Conservation (phyloP, 2,888 invertebrate species). For the Cantharis nigra region DNA sequence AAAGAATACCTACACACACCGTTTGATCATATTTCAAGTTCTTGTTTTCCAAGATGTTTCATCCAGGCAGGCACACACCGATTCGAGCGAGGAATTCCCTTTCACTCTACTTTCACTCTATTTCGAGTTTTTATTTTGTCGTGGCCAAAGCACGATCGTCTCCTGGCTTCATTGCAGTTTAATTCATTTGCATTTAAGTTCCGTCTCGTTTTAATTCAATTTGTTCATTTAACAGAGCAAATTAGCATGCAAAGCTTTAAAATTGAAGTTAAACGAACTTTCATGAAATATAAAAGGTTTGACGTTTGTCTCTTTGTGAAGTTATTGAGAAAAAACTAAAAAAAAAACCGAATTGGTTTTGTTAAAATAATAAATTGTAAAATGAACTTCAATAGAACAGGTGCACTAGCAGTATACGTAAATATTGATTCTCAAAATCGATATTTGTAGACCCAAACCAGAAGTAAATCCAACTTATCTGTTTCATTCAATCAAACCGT, state of each 20-base stretch:
- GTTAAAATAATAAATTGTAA: background rate
- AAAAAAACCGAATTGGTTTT: background rate
- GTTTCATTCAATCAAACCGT: conserved; percentile 7
- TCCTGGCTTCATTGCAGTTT: background rate
- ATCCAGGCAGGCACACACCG: background rate
- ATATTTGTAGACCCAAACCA: conserved; percentile 6
- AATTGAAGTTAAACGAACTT: background rate
- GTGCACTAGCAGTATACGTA: background rate
- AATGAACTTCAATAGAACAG: background rate
- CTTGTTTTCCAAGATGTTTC: background rate
- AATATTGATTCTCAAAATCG: background rate
- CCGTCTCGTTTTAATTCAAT: background rate
- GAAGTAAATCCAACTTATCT: conserved; percentile 10
- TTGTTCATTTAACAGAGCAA: background rate
- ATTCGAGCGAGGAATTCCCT: background rate
- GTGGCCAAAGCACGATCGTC: background rate
- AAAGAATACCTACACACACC: conserved; percentile 7
- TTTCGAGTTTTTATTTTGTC: background rate
- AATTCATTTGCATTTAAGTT: background rate
- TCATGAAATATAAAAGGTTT: background rate
- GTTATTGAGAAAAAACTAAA: background rate
- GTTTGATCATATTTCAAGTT: conserved; percentile 11
- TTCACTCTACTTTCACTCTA: background rate
- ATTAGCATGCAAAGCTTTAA: background rate
- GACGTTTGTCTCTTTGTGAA: background rate